Evolutionary conservation across 1,140 invertebrate genomes (phyloP).

Genomic region (Scylla paramamosain): DNA sequence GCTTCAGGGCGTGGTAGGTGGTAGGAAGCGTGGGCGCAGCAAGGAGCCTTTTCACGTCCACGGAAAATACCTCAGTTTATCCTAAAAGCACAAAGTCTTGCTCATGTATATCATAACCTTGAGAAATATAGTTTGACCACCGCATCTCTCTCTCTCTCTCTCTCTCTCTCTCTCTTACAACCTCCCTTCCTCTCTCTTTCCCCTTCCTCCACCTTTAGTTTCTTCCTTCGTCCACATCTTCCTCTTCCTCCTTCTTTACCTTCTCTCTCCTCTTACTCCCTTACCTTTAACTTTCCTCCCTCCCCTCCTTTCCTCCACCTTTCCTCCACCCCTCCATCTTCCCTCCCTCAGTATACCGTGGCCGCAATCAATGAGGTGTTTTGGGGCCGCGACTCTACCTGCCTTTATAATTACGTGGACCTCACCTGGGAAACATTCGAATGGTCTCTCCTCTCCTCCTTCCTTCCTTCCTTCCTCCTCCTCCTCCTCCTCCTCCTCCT

Average conservation of each 20-base stretch:
- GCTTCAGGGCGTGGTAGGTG: too few relatives aligned
- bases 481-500: background rate
- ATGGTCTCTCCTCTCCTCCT: background rate
- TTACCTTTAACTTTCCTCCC: background rate
- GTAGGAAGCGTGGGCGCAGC: too few relatives aligned
- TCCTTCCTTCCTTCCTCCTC: background rate
- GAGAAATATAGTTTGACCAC: background rate
- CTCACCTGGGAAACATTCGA: background rate
- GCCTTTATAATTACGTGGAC: background rate
- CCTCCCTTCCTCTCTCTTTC: background rate
- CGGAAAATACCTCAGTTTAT: too few relatives aligned
- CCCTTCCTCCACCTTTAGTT: background rate
- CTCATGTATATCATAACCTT: too few relatives aligned
- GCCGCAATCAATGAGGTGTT: background rate
- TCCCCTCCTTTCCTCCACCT: background rate
- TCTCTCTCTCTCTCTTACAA: background rate
- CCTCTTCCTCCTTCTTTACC: background rate
- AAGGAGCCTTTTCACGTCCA: too few relatives aligned
- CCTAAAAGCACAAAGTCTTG: too few relatives aligned
- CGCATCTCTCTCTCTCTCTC: background rate
- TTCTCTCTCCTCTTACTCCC: background rate
- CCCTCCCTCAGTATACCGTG: background rate
- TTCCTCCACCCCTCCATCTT: background rate
- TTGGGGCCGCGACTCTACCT: background rate
- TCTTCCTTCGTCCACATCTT: background rate